phyloP scores from a whole-genome alignment of 92 coral and sea anemone genomes.

The Heliopora coerulea region DNA sequence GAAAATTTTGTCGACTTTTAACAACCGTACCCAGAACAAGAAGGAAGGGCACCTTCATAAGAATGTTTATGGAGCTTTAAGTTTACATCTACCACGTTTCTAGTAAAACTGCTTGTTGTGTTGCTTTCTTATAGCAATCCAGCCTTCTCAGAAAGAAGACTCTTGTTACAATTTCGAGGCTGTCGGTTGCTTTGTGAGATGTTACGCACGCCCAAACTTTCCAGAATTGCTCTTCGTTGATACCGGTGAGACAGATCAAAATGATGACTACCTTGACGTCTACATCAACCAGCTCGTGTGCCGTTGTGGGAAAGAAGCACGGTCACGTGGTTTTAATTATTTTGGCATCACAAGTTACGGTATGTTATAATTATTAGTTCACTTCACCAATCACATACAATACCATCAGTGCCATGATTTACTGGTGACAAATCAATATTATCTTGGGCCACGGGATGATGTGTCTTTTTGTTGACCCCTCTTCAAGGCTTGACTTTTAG shows the following conservation, averaged over 20 bases:
- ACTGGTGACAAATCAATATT: too few relatives aligned
- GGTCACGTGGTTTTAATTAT: constrained; percentile 21
- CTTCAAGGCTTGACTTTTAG: background rate
- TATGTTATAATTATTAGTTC: background rate
- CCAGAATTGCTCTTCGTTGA: constrained; percentile 24
- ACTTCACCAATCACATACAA: too few relatives aligned
- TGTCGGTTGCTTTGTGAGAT: constrained; percentile 23
- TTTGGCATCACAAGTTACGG: constrained; percentile 35
- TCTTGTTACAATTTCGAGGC: constrained; percentile 9
- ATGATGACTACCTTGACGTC: constrained; percentile 1
- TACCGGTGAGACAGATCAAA: constrained; percentile 19
- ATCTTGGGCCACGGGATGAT: background rate
- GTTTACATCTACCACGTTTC: too few relatives aligned
- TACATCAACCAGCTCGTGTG: constrained; percentile 15
- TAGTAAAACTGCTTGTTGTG: too few relatives aligned
- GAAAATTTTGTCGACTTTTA: too few relatives aligned
- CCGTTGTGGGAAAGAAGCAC: constrained; percentile 33
- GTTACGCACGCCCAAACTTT: constrained; percentile 16
- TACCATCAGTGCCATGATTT: too few relatives aligned
- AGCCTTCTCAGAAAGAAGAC: background rate
- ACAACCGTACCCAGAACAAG: too few relatives aligned
- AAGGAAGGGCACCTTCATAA: too few relatives aligned
- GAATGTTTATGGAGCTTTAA: too few relatives aligned
- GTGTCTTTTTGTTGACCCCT: background rate
- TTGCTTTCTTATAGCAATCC: background rate